These are phyloP conservation scores for Sternarchorhynchus goeldii DNA, from an alignment of 2,797 vertebrate genomes.

Conservation along the genomic window DNA sequence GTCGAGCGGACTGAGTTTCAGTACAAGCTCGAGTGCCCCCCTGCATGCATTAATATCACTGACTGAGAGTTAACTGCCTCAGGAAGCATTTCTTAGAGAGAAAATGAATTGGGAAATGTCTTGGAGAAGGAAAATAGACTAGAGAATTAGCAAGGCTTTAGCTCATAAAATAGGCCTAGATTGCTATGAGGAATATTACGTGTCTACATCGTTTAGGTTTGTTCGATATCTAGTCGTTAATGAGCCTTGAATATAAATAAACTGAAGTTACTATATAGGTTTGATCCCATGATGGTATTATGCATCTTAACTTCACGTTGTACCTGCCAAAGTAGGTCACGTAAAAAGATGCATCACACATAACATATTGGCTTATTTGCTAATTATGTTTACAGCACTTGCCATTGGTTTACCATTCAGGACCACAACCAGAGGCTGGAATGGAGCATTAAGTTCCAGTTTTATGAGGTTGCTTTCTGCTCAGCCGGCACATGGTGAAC, in stretches of 20 bases:
- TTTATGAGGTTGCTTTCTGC: no score
- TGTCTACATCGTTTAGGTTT: background rate
- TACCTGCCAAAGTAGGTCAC: background rate
- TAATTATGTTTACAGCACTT: background rate
- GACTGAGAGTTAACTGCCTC: background rate
- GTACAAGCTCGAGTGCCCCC: no score
- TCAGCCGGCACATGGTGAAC: no score
- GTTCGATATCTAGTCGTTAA: background rate
- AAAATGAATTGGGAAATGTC: background rate
- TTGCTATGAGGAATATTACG: background rate
- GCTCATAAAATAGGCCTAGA: background rate
- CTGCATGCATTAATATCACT: background rate
- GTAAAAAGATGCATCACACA: background rate
- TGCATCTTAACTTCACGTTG: background rate
- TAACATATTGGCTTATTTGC: background rate
- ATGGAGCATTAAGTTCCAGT: no score
- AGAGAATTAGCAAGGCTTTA: background rate
- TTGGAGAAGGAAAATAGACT: background rate
- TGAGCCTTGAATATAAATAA: conserved; percentile 19
- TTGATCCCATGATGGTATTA: background rate
- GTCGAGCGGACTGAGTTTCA: background rate
- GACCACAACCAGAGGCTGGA: no score
- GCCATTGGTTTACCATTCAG: no score
- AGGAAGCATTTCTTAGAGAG: conserved; percentile 6
- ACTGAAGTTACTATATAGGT: background rate